These are phyloP conservation scores for Deilephila porcellus DNA, from an alignment of 2,888 invertebrate species.

Conservation along the genomic window DNA sequence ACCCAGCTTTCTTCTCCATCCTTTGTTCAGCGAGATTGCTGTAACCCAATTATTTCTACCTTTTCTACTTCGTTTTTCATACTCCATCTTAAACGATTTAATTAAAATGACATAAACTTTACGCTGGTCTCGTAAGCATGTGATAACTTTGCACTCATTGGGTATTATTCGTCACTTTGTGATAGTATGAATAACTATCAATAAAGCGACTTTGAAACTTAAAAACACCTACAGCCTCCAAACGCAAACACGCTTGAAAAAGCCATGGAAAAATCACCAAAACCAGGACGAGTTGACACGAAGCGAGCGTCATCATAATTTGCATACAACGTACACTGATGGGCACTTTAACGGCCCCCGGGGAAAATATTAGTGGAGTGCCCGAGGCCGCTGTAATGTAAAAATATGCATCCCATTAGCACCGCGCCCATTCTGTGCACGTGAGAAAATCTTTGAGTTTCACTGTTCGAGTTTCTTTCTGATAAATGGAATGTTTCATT, in stretches of 20 bases:
- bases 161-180: no score
- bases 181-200: background rate
- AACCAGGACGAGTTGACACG: background rate
- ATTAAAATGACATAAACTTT: no score
- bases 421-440: background rate
- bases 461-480: background rate
- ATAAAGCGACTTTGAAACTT: background rate
- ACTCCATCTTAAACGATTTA: no score
- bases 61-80: no score
- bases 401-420: constrained; percentile 16
- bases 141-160: no score
- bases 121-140: no score
- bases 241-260: background rate
- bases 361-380: constrained; percentile 29
- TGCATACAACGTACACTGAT: constrained; percentile 15
- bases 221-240: background rate
- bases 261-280: background rate
- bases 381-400: constrained; percentile 4
- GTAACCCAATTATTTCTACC: no score
- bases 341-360: constrained; percentile 13
- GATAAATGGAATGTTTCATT: background rate
- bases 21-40: no score
- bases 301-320: constrained; percentile 18
- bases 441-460: background rate
- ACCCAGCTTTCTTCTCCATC: no score